Base-by-base conservation (phyloP, 2,888 invertebrate genomes). In the Eupithecia centaureata region DNA sequence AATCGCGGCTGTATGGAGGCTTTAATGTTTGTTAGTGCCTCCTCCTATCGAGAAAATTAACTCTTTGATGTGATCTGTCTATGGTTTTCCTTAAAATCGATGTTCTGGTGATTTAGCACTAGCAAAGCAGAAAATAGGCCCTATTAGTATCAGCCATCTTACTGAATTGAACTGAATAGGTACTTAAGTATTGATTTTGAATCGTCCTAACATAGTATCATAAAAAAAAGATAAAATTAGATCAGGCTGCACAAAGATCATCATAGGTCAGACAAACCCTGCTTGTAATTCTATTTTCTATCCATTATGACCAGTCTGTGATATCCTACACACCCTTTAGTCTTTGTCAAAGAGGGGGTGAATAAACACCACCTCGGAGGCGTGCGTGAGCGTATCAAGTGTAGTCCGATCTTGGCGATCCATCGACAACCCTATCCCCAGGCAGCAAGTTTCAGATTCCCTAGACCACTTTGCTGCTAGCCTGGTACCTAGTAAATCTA, bases 351-450 rank as follows among this genome's bases (percentile, higher is more conserved):
- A 77, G 79, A 47, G 89, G 66, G 87, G 90, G 87, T 86, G 87
- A 86, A 85, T 79, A 86, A 85, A 89, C 87, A 88, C 85, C 86
- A 86, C 87, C 88, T 85, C 78, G 85, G 82, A 87, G 88, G 82
- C 83, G 86, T 86, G 87, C 86, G 87, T 87, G 84, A 77, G 79
- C 78, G 83, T 88, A 86, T 90, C 88, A 81, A 77, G 80, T 90
- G 78, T 81, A 82, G 77, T 77, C 78, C 78, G 79, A 67, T 73
- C 69, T 61, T 51, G 56, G 15, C n/a, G 63, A 70, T 51, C 68
- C 12, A 51, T 65, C 28, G 10, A 63, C 62, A 28, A 60, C 71
- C 71, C 67, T 78, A 79, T 68, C 3, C 13, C 59, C 33, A 56
- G 2, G 62, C 5, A 5, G 57, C 76, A 83, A 72, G 72, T 74